Percentiles rank a stretch among this genome's conserved stretches.
Evolutionary conservation across 2,888 invertebrate species (phyloP).

Genomic region (Hermodice carunculata): DNA sequence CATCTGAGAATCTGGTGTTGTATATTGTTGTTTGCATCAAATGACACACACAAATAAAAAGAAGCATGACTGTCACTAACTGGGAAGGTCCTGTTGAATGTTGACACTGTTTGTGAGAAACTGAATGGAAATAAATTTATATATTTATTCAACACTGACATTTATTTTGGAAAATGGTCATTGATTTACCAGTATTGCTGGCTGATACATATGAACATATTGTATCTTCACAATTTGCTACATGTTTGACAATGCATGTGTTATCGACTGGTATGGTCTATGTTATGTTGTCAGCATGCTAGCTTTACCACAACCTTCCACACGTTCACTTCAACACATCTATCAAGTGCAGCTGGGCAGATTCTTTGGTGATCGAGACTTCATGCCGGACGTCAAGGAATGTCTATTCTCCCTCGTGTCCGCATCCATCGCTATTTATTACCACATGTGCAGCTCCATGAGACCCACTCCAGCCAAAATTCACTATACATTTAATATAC

Average conservation of each 20-base stretch:
- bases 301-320: conserved; percentile 68
- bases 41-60: too few relatives aligned
- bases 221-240: neutral
- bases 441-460: conserved; percentile 64
- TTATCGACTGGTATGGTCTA: neutral
- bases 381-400: conserved; percentile 65
- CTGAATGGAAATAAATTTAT: too few relatives aligned
- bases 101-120: too few relatives aligned
- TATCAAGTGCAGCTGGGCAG: conserved; percentile 69
- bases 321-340: conserved; percentile 68
- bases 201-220: too few relatives aligned
- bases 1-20: too few relatives aligned
- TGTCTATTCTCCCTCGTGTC: conserved; percentile 64
- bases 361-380: conserved; percentile 67
- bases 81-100: too few relatives aligned
- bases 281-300: conserved; percentile 67
- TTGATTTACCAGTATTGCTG: too few relatives aligned
- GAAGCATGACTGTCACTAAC: too few relatives aligned
- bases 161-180: too few relatives aligned
- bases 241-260: conserved; percentile 3
- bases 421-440: conserved; percentile 67
- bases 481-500: conserved; percentile 69
- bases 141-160: too few relatives aligned
- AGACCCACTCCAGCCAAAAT: conserved; percentile 68
- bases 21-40: too few relatives aligned